Evolutionary conservation across 2,888 invertebrate genomes (phyloP).

Genomic region (Serrognathus titanus): DNA sequence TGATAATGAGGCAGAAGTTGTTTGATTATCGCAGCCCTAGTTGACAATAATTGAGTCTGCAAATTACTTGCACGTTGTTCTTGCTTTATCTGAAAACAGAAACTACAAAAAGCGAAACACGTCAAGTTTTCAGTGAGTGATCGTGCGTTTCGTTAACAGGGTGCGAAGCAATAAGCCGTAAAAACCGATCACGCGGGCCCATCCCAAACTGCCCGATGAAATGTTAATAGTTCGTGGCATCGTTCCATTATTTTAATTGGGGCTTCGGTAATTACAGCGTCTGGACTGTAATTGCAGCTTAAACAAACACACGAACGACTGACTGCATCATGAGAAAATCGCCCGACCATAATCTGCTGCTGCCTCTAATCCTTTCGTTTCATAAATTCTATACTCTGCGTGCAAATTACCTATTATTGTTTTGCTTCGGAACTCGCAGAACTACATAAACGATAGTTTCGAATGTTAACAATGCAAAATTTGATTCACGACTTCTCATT

Average conservation of each 20-base stretch:
- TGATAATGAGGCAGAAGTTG: neutral
- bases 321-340: constrained; percentile 22
- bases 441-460: neutral
- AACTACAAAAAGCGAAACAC: too few species aligned
- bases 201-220: constrained; percentile 35
- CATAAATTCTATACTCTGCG: neutral
- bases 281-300: constrained; percentile 41
- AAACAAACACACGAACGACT: constrained; percentile 45
- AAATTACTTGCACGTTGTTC: too few species aligned
- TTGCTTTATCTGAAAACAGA: too few species aligned
- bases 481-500: too few species aligned
- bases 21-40: too few species aligned
- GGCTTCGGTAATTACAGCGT: constrained; percentile 47
- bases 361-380: neutral
- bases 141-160: neutral
- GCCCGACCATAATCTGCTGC: constrained; percentile 14
- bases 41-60: too few species aligned
- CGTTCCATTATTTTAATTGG: constrained; percentile 53
- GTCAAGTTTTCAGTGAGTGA: too few species aligned
- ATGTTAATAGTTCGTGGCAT: constrained; percentile 51
- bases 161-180: constrained; percentile 7
- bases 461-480: too few species aligned
- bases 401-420: too few species aligned
- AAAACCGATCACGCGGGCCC: constrained; percentile 9
- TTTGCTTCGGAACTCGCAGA: neutral